Evolutionary conservation across 23 tunicate genomes (phyloP).

Genomic region (Clavelina lepadiformis): DNA sequence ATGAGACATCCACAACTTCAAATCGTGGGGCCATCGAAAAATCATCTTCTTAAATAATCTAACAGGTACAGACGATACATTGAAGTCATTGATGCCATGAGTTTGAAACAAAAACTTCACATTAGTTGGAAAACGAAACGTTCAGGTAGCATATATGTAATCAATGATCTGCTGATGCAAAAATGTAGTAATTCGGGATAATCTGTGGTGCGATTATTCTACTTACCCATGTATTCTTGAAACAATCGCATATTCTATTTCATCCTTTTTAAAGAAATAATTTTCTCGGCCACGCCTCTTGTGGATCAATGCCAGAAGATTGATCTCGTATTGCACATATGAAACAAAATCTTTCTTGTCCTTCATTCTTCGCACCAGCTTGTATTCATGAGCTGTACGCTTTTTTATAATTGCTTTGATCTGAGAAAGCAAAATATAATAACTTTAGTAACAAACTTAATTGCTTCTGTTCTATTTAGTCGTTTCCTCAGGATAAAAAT

Average conservation of each 20-base stretch:
- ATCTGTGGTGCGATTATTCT: no score
- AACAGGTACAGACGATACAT: not conserved
- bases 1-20: conserved; percentile 79
- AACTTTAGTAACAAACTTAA: no score
- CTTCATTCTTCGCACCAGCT: conserved; percentile 60
- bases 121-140: no score
- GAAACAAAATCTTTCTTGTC: conserved; percentile 66
- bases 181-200: no score
- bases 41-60: conserved; percentile 64
- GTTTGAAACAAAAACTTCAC: no score
- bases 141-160: no score
- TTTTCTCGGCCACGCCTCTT: conserved; percentile 51
- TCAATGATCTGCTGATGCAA: no score
- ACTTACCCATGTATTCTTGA: conserved; percentile 65
- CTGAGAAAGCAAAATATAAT: no score
- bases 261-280: conserved; percentile 73
- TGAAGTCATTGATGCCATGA: no score
- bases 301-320: conserved; percentile 45
- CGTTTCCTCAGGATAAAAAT: no score
- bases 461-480: no score
- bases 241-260: conserved; percentile 76
- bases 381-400: conserved; percentile 61
- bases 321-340: conserved; percentile 67
- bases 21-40: conserved; percentile 67
- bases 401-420: conserved; percentile 75